phyloP scores from a whole-genome alignment of 2,888 invertebrate species.

The Eurytoma californica region DNA sequence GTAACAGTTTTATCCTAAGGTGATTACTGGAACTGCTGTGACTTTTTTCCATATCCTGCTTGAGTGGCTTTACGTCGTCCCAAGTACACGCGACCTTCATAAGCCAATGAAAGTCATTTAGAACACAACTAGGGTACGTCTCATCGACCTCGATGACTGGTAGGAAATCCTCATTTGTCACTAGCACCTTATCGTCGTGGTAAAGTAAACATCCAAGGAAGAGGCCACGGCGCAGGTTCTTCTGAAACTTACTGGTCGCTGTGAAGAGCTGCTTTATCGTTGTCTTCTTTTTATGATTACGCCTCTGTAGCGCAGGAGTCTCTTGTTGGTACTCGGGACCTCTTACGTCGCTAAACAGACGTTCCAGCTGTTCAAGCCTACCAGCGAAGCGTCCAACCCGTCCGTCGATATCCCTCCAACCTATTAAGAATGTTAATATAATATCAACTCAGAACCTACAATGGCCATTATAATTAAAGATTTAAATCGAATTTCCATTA shows the following conservation, averaged over 20 bases:
- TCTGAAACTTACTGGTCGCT: constrained; percentile 97
- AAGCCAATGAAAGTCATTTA: constrained; percentile 97
- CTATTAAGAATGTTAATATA: constrained; percentile 72
- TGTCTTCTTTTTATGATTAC: constrained; percentile 89
- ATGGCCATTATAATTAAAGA: no score
- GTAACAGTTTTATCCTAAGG: constrained; percentile 92
- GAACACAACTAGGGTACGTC: constrained; percentile 92
- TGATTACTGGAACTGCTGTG: constrained; percentile 91
- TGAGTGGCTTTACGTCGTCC: constrained; percentile 94
- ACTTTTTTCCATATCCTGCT: constrained; percentile 96
- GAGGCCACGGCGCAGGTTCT: constrained; percentile 92
- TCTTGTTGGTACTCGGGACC: constrained; percentile 82
- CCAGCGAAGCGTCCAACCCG: constrained; percentile 83
- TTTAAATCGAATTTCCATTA: no score
- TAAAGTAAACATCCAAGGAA: constrained; percentile 95
- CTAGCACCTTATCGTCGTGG: constrained; percentile 95
- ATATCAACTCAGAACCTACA: no score
- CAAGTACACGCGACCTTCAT: constrained; percentile 98
- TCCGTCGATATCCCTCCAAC: constrained; percentile 90
- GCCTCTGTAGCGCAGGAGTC: constrained; percentile 80
- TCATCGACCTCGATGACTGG: constrained; percentile 98
- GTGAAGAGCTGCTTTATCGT: constrained; percentile 96
- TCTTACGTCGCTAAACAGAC: constrained; percentile 84
- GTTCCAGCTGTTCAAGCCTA: constrained; percentile 84
- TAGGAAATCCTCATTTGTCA: constrained; percentile 97